Evolutionary conservation across 2,888 invertebrate genomes (phyloP), one percentile per base, ranked within the genome.

Genomic region (Eupithecia inturbata): DNA sequence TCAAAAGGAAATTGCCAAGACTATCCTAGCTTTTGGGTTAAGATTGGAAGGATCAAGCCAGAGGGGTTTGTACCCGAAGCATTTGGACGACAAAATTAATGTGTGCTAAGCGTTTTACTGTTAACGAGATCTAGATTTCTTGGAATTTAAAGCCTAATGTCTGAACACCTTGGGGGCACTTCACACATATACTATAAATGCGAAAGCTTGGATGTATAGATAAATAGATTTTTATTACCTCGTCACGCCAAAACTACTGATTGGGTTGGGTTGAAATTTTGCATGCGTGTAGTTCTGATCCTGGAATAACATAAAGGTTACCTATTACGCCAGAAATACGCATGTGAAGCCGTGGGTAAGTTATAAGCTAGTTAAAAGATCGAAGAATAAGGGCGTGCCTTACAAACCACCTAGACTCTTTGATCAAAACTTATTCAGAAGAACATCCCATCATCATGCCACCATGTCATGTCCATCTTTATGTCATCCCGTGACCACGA

Each of bases 21-120:
- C 69, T 71, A 74, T 74, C 69, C 69, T 67, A 74, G 74, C 74
- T 74, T 74, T 69, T 67, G 69, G 68, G 60, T 49, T 72, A 62
- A 71, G 71, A 71, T 74, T 71, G 71, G 67, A 67, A 71, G 74
- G 71, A 69, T 74, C 71, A 74, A 67, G 62, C 67, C 68, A 64
- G 69, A 69, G 62, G 69, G 74, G 69, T 69, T 71, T 69, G 71
- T 57, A 74, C 63, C 74, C 71, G 45, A 69, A 74, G 71, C 74
- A 72, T 69, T 72, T 69, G 68, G 66, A 67, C 62, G 71, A 49
- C 69, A 49, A 69, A 67, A 71, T 71, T 74, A 74, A 74, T 72
- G 66, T 60, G 71, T 72, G 66, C 66, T 57, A 60, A 71, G 64
- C 66, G 71, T 69, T 66, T 39, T 60, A 66, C 45, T 49, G 64